A percentile compares a stretch with the other conserved stretches of the same genome.
Conservation (phyloP, 1,140 invertebrate species). For the Wiebesia pumilae region DNA sequence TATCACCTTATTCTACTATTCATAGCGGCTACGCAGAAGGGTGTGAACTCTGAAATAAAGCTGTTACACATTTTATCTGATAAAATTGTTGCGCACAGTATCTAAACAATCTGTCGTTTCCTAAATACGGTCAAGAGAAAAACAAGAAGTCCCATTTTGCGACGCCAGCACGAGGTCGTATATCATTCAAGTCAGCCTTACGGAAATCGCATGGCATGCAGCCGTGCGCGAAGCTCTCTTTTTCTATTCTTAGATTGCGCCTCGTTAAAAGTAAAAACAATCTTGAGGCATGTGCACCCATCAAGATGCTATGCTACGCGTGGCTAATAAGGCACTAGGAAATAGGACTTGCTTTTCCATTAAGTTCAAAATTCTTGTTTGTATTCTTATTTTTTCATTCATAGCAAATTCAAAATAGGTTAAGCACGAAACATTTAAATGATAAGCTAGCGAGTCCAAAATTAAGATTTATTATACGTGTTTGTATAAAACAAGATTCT, state of each 20-base stretch:
- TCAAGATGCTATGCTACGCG: neutral
- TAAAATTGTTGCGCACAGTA: neutral
- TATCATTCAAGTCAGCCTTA: slow-evolving; percentile 1
- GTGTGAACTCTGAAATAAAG: neutral
- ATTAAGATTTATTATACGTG: neutral
- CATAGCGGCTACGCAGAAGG: neutral
- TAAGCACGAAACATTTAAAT: neutral
- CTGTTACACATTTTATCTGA: neutral
- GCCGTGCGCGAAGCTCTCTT: slow-evolving; percentile 27
- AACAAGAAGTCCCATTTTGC: slow-evolving; percentile 17
- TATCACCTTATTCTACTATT: neutral
- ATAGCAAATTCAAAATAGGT: neutral
- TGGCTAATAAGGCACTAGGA: slow-evolving; percentile 20
- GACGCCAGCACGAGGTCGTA: neutral
- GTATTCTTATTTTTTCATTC: neutral
- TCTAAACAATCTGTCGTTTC: slow-evolving; percentile 17
- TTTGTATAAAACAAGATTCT: neutral
- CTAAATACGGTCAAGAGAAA: neutral
- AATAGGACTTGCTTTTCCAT: slow-evolving; percentile 25
- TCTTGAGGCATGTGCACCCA: slow-evolving; percentile 7
- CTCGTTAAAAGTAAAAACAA: slow-evolving; percentile 51
- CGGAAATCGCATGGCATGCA: slow-evolving; percentile 32
- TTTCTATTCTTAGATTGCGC: slow-evolving; percentile 49
- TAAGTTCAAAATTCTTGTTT: neutral
- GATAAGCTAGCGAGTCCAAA: neutral